Evolutionary conservation across 2,888 invertebrate genomes (phyloP).

Genomic region (Oxyscelio sp.): DNA sequence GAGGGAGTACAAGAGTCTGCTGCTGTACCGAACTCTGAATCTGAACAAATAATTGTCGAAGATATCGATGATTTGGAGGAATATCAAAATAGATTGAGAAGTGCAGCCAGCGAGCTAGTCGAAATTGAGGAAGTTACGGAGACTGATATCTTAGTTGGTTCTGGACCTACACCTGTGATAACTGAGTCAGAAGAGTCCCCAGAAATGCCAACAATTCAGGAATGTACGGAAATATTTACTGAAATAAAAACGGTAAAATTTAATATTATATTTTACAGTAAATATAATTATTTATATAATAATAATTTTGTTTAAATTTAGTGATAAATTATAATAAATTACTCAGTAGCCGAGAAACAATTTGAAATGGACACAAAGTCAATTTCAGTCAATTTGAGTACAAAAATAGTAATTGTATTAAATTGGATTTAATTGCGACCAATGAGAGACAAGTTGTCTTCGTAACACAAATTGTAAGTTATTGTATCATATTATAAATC

Average conservation of each 20-base stretch:
- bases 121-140: constrained; percentile 83
- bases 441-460: too few relatives aligned
- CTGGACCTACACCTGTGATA: constrained; percentile 82
- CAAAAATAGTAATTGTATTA: too few relatives aligned
- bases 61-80: constrained; percentile 68
- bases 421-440: too few relatives aligned
- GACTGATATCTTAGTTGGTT: constrained; percentile 72
- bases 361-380: too few relatives aligned
- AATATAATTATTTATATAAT: too few relatives aligned
- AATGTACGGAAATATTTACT: constrained; percentile 78
- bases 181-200: constrained; percentile 82
- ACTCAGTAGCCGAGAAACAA: too few relatives aligned
- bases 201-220: constrained; percentile 70
- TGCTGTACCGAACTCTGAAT: constrained; percentile 1
- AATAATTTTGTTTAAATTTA: too few relatives aligned
- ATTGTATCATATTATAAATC: too few relatives aligned
- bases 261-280: too few relatives aligned
- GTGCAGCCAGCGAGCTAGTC: constrained; percentile 63
- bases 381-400: too few relatives aligned
- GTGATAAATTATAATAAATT: too few relatives aligned
- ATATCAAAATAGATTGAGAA: neutral
- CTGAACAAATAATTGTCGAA: constrained; percentile 45
- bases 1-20: neutral
- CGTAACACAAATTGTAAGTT: too few relatives aligned
- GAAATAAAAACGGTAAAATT: constrained; percentile 78